phyloP scores from a whole-genome alignment of 2,888 invertebrate species.

The Drosophila greeni region DNA sequence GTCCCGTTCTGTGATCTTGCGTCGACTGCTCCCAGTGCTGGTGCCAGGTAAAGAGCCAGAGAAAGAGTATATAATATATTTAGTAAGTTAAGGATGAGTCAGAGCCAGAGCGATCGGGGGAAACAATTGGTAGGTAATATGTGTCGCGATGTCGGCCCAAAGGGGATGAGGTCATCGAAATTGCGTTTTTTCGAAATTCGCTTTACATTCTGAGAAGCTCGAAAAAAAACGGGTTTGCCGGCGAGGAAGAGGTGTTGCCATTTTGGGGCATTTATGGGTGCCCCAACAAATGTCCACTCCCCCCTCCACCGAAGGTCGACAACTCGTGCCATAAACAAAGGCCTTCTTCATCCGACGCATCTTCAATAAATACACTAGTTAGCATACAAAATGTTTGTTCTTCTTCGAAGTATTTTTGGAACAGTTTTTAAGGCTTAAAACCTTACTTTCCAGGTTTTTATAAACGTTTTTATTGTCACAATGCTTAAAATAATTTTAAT shows the following conservation, averaged over 20 bases:
- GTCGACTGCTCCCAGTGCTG: slow-evolving; percentile 36
- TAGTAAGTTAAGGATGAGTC: slow-evolving; percentile 27
- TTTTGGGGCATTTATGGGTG: slow-evolving; percentile 38
- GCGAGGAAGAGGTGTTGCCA: slow-evolving; percentile 11
- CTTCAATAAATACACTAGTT: neutral
- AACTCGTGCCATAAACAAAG: slow-evolving; percentile 25
- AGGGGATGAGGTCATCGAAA: slow-evolving; percentile 34
- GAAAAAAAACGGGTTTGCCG: slow-evolving; percentile 33
- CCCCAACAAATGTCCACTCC: slow-evolving; percentile 2
- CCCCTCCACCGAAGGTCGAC: slow-evolving; percentile 30
- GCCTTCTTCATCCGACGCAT: slow-evolving; percentile 9
- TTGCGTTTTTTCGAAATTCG: slow-evolving; percentile 20
- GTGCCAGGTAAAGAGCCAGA: slow-evolving; percentile 20
- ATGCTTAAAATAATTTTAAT: neutral
- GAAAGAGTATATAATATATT: slow-evolving; percentile 8
- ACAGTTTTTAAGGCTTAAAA: neutral
- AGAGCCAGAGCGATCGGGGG: slow-evolving; percentile 11
- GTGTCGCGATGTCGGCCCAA: neutral
- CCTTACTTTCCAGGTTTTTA: neutral
- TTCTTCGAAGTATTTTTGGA: neutral
- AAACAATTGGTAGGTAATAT: slow-evolving; percentile 23
- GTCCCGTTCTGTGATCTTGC: slow-evolving; percentile 65
- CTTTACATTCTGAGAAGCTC: slow-evolving; percentile 27
- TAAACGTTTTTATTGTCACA: neutral
- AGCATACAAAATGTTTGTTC: neutral